Percentiles rank a stretch among this genome's conserved stretches.
These are phyloP conservation scores for Styela plicata DNA, from an alignment of 23 tunicate genomes.

Conservation along the genomic window DNA sequence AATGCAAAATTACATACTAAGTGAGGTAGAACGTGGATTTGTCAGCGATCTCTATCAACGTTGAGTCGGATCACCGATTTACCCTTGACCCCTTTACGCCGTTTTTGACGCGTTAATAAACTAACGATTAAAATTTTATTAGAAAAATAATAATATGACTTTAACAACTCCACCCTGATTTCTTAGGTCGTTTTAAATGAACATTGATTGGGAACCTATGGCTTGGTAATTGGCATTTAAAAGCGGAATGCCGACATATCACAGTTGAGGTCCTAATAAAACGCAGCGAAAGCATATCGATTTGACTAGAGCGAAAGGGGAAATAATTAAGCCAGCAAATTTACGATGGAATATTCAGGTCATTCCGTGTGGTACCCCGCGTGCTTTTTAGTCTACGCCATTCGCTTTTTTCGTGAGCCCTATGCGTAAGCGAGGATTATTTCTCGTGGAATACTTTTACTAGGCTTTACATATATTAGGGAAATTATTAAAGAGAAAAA, in stretches of 20 bases:
- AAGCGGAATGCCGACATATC: neutral
- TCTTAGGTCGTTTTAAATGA: neutral
- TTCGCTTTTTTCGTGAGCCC: neutral
- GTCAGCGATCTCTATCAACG: too few species aligned
- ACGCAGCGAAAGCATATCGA: neutral
- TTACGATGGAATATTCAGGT: constrained; percentile 15
- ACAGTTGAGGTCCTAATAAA: neutral
- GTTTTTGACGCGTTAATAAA: neutral
- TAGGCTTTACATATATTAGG: constrained; percentile 2
- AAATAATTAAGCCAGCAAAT: neutral
- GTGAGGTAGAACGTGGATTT: too few species aligned
- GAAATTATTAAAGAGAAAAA: neutral
- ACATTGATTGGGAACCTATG: neutral
- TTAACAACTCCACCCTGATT: neutral
- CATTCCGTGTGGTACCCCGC: constrained; percentile 4
- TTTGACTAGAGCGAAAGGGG: neutral
- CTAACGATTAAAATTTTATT: neutral
- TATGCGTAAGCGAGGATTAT: constrained; percentile 10
- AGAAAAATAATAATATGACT: neutral
- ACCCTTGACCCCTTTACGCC: neutral
- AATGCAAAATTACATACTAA: too few species aligned
- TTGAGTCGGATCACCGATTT: neutral
- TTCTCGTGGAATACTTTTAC: neutral
- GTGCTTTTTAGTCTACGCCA: constrained; percentile 1
- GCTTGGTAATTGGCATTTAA: neutral